Conservation (phyloP, 1,140 invertebrate species). For the Ceratosolen fusciceps region DNA sequence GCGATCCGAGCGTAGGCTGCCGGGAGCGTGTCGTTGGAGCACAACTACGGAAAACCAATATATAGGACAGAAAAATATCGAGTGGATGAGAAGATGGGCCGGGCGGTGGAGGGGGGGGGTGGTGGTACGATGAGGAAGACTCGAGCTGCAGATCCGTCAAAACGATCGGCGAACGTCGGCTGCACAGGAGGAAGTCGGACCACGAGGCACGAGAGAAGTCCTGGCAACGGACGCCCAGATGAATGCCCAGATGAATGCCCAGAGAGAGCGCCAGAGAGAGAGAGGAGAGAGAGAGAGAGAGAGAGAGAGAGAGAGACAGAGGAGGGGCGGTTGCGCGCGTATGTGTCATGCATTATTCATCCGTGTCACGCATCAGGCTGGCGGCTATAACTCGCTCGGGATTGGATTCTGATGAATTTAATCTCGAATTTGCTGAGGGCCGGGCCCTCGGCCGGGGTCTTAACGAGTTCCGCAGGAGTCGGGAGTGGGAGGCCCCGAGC, state of each 20-base stretch:
- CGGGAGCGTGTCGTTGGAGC: too few relatives aligned
- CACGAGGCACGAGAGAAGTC: slow-evolving; percentile 46
- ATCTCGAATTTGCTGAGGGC: slow-evolving; percentile 69
- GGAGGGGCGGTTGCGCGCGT: neutral
- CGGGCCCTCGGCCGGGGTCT: slow-evolving; percentile 49
- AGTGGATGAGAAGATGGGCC: neutral
- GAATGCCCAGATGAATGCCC: too few relatives aligned
- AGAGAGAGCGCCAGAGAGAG: too few relatives aligned
- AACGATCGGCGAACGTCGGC: slow-evolving; percentile 54
- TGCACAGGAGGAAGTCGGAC: slow-evolving; percentile 42
- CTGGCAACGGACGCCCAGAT: too few relatives aligned
- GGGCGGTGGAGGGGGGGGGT: too few relatives aligned
- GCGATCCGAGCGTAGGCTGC: too few relatives aligned
- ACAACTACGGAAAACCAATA: too few relatives aligned
- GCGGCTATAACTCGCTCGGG: slow-evolving; percentile 58
- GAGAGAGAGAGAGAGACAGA: too few relatives aligned
- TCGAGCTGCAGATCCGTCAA: slow-evolving; percentile 33
- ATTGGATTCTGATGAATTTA: slow-evolving; percentile 73
- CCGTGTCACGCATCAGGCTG: slow-evolving; percentile 54
- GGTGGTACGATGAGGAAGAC: neutral
- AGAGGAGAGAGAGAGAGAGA: too few relatives aligned
- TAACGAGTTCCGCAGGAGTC: slow-evolving; percentile 40
- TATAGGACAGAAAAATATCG: too few relatives aligned
- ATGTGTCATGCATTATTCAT: slow-evolving; percentile 69
- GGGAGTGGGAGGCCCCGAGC: neutral